Evolutionary conservation across 2,888 invertebrate genomes (phyloP).

Genomic region (Pantelozetes paolii): DNA sequence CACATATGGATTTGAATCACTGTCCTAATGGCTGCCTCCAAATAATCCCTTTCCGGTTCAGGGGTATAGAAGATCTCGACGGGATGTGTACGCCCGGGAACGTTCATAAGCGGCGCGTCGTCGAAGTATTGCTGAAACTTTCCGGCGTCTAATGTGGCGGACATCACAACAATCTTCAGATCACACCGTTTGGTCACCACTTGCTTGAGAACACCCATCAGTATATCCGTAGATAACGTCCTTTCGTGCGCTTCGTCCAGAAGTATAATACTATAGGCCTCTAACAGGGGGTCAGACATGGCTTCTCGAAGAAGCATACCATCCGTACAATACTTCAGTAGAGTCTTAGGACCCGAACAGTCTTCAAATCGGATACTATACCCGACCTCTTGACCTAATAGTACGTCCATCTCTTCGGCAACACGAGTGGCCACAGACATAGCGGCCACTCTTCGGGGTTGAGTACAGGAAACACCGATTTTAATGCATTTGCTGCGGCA

Average conservation of each 20-base stretch:
- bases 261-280: constrained; percentile 70
- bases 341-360: constrained; percentile 85
- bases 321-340: constrained; percentile 84
- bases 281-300: constrained; percentile 59
- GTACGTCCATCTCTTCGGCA: constrained; percentile 56
- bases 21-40: constrained; percentile 97
- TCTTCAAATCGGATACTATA: constrained; percentile 96
- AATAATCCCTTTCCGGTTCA: constrained; percentile 84
- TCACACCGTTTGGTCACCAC: constrained; percentile 81
- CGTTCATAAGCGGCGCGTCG: constrained; percentile 95
- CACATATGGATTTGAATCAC: constrained; percentile 97
- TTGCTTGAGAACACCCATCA: constrained; percentile 76
- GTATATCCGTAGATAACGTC: constrained; percentile 85
- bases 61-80: constrained; percentile 94
- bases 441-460: constrained; percentile 55
- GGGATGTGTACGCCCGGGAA: constrained; percentile 91
- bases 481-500: constrained; percentile 59
- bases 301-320: constrained; percentile 90
- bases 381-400: constrained; percentile 56
- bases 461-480: constrained; percentile 72
- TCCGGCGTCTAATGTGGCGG: constrained; percentile 82
- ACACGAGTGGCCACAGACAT: constrained; percentile 57
- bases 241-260: constrained; percentile 94
- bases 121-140: constrained; percentile 87
- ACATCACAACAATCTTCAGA: constrained; percentile 93